Evolutionary conservation across 2,888 invertebrate genomes (phyloP), one percentile per base, ranked within the genome.

Genomic region (Branchellion lobata): DNA sequence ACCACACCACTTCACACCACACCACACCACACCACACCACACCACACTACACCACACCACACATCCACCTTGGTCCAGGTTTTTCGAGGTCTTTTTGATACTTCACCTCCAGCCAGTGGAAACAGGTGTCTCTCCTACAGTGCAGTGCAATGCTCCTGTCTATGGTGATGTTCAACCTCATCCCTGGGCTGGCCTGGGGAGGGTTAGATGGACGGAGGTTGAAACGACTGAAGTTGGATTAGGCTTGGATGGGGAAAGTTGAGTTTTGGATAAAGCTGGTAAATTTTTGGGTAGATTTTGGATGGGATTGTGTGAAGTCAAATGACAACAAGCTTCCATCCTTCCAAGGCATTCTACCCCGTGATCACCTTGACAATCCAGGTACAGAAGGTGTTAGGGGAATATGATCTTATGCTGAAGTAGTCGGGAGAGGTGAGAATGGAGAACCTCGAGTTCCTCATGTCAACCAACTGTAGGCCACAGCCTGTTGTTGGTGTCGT

Each of bases 41-140:
- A n/a, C n/a, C n/a, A n/a, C n/a, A n/a, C n/a, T n/a, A n/a, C n/a
- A n/a, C n/a, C n/a, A n/a, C n/a, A n/a, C n/a, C n/a, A n/a, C n/a
- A n/a, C n/a, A n/a, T n/a, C n/a, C n/a, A 82, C 82, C 82, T 81
- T 1, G 81, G 81, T 31, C 82, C 82, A 27, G 68, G 68, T 21
- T 36, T 34, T 57, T 57, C 78, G 3, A 82, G 47, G 40, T 80
- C 75, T 24, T 69, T 31, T 24, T 57, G 75, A 57, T 81, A 78
- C 57, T 71, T 80, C 40, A 82, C 74, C 71, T 82, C 82, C 21
- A 82, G 79, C 82, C 82, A 82, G 34, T 82, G 82, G 74, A 71
- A 79, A 65, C 82, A 82, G 1, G 71, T n/a, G 11, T 27, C 36
- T 27, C 72, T 36, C n/a, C n/a, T 57, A 47, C 80, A 82, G 79